Conservation (phyloP, 2,888 invertebrate species). For the Ochropleura leucogaster region DNA sequence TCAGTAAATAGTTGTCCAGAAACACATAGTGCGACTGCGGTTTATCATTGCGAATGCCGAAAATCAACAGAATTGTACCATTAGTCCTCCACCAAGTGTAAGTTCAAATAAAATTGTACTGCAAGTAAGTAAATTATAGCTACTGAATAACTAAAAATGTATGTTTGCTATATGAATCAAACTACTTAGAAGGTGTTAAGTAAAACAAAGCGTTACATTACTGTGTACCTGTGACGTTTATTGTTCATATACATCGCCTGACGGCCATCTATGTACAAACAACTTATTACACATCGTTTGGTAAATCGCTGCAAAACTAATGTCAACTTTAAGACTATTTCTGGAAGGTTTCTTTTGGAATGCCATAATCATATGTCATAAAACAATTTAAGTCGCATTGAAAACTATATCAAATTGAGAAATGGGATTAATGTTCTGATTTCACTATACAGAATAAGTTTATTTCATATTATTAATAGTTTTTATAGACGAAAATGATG, state of each 20-base stretch:
- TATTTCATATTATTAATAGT: not conserved
- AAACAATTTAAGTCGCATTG: not conserved
- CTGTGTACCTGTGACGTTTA: slow-evolving; percentile 63
- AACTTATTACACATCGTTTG: slow-evolving; percentile 39
- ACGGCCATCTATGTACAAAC: slow-evolving; percentile 58
- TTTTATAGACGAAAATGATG: not conserved
- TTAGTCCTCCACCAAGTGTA: not conserved
- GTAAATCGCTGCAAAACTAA: slow-evolving; percentile 37
- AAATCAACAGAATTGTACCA: not conserved
- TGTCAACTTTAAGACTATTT: not conserved
- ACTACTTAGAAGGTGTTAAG: slow-evolving; percentile 65
- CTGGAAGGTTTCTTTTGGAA: not conserved
- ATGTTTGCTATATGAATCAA: slow-evolving; percentile 57
- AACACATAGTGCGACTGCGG: not conserved
- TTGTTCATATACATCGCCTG: slow-evolving; percentile 59
- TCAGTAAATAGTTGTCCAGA: not conserved
- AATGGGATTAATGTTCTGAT: not conserved
- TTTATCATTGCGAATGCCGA: not conserved
- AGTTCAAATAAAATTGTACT: not conserved
- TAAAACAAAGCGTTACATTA: slow-evolving; percentile 64
- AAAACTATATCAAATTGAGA: not conserved
- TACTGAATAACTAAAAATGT: slow-evolving; percentile 20
- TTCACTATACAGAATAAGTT: not conserved
- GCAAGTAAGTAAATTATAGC: not conserved
- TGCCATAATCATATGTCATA: not conserved